A percentile compares a stretch with the other conserved stretches of the same genome.
phyloP scores from a whole-genome alignment of 2,888 invertebrate species.

The Idaea biselata region DNA sequence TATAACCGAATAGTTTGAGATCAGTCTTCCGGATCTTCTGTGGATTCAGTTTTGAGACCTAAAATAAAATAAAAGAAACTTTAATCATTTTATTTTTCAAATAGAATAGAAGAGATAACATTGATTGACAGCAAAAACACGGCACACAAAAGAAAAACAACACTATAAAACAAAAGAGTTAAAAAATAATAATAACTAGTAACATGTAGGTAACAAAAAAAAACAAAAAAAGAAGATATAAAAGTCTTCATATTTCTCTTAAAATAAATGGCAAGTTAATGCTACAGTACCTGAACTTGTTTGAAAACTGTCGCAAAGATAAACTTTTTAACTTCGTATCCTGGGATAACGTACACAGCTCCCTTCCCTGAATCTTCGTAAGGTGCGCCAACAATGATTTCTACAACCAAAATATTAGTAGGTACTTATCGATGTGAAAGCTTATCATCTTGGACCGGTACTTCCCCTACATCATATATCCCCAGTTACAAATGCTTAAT shows the following conservation, averaged over 20 bases:
- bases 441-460: background rate
- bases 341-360: constrained; percentile 55
- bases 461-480: too few relatives aligned
- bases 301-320: constrained; percentile 17
- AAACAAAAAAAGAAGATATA: background rate
- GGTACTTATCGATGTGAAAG: background rate
- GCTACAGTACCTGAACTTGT: background rate
- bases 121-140: too few relatives aligned
- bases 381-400: constrained; percentile 61
- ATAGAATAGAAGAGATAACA: too few relatives aligned
- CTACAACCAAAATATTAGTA: constrained; percentile 37
- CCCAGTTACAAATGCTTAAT: too few relatives aligned
- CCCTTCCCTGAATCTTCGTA: constrained; percentile 49
- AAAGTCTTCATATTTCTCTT: background rate
- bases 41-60: constrained; percentile 35
- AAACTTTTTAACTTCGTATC: constrained; percentile 39
- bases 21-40: constrained; percentile 41
- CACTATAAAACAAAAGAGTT: too few relatives aligned
- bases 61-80: background rate
- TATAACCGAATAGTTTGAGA: constrained; percentile 45
- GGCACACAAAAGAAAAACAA: too few relatives aligned
- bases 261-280: background rate
- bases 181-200: too few relatives aligned
- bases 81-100: too few relatives aligned
- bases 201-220: too few relatives aligned